A percentile compares a stretch with the other conserved stretches of the same genome.
These are phyloP conservation scores for Drosophila virilis DNA, from an alignment of 1,140 invertebrate genomes.

Conservation along the genomic window DNA sequence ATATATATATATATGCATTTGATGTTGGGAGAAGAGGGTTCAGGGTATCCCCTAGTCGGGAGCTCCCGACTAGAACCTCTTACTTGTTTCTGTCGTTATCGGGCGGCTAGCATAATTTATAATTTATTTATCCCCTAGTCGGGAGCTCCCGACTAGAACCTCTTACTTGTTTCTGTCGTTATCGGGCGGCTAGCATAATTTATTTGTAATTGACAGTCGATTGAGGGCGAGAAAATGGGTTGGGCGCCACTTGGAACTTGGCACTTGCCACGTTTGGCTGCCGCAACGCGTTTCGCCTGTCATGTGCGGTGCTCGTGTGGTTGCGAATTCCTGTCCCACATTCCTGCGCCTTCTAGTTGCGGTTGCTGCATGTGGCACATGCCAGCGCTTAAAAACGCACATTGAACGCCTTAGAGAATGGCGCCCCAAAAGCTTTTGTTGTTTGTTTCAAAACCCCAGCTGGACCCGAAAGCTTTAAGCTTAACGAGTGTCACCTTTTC, in stretches of 20 bases:
- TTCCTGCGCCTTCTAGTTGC: slow-evolving; percentile 2
- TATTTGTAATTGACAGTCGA: slow-evolving; percentile 37
- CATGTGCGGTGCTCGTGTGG: slow-evolving; percentile 6
- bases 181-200: slow-evolving; percentile 18
- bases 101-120: too few species aligned
- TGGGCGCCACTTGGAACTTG: background rate
- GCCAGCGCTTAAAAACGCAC: slow-evolving; percentile 25
- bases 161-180: background rate
- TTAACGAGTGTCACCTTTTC: background rate
- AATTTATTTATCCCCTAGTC: too few species aligned
- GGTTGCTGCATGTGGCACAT: slow-evolving; percentile 47
- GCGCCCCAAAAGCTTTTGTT: too few species aligned
- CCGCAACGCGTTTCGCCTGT: background rate
- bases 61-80: too few species aligned
- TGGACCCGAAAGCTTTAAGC: background rate
- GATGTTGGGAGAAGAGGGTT: too few species aligned
- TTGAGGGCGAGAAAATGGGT: slow-evolving; percentile 24
- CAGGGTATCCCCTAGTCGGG: too few species aligned
- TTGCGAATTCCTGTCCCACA: slow-evolving; percentile 7
- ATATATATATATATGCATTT: too few species aligned
- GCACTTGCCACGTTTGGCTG: background rate
- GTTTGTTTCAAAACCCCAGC: background rate
- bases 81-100: too few species aligned
- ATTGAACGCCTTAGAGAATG: background rate
- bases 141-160: too few species aligned